Conservation (phyloP, 2,888 invertebrate species). For the Phlogophora meticulosa region DNA sequence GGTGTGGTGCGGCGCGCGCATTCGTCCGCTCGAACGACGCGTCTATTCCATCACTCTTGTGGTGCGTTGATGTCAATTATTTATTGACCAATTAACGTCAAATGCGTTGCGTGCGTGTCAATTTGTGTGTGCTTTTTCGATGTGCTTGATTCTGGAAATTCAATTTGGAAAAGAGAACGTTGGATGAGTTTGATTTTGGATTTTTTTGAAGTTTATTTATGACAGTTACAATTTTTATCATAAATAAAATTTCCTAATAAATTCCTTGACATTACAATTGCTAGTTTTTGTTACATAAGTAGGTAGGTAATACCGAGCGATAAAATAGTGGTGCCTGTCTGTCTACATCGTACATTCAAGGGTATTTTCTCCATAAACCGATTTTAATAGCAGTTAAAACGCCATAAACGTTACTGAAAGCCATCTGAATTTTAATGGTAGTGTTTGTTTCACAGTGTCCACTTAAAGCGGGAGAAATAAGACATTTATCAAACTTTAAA, state of each 20-base stretch:
- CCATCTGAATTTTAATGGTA: constrained; percentile 36
- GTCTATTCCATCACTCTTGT: constrained; percentile 88
- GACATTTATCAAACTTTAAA: background rate
- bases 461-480: background rate
- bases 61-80: constrained; percentile 77
- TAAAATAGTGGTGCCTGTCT: constrained; percentile 31
- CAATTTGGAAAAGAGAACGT: constrained; percentile 9
- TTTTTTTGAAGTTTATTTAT: constrained; percentile 8
- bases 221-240: background rate
- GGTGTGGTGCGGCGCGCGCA: constrained; percentile 90
- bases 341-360: constrained; percentile 42
- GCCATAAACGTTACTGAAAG: constrained; percentile 36
- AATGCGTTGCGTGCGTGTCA: constrained; percentile 45
- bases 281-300: background rate
- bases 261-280: background rate
- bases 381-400: constrained; percentile 35
- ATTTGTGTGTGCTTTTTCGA: constrained; percentile 52
- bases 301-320: background rate
- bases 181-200: constrained; percentile 4
- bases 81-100: constrained; percentile 44
- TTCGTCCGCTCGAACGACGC: constrained; percentile 86
- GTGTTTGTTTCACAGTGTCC: constrained; percentile 22
- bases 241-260: background rate
- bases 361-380: constrained; percentile 42
- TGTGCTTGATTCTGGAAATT: constrained; percentile 38